Evolutionary conservation across 1,140 invertebrate species (phyloP).

Genomic region (Belonocnema kinseyi): DNA sequence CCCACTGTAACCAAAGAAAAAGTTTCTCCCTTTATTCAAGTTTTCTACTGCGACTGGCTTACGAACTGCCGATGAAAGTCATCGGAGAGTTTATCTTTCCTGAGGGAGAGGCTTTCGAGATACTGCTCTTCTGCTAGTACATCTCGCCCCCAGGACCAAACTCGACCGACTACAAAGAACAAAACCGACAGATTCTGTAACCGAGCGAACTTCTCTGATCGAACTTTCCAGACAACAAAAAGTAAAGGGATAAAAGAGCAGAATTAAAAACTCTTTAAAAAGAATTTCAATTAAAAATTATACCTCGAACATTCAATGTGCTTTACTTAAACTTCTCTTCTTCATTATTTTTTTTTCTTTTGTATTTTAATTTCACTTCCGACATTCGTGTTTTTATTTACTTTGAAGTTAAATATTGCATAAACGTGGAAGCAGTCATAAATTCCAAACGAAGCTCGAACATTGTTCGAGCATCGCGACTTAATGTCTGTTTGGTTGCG

Average conservation of each 20-base stretch:
- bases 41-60: conserved; percentile 9
- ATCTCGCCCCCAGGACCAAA: conserved; percentile 20
- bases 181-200: conserved; percentile 28
- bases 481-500: conserved; percentile 20
- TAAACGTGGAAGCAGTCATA: not conserved
- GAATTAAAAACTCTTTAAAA: conserved; percentile 20
- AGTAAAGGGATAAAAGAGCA: not conserved
- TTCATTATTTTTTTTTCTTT: too few relatives aligned
- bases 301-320: not conserved
- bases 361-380: too few relatives aligned
- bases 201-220: conserved; percentile 17
- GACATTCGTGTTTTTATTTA: not conserved
- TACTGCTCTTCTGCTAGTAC: not conserved
- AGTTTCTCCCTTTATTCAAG: conserved; percentile 31
- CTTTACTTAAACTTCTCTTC: too few relatives aligned
- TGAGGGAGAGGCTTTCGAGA: not conserved
- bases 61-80: not conserved
- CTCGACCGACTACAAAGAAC: conserved; percentile 23
- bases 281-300: conserved; percentile 2
- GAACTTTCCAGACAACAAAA: conserved; percentile 12
- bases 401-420: not conserved
- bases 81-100: conserved; percentile 19
- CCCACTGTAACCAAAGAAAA: conserved; percentile 86
- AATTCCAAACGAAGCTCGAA: not conserved
- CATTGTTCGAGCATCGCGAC: conserved; percentile 16